Evolutionary conservation across 1,140 invertebrate genomes (phyloP), one percentile per base, ranked within the genome.

Genomic region (Adelges cooleyi): DNA sequence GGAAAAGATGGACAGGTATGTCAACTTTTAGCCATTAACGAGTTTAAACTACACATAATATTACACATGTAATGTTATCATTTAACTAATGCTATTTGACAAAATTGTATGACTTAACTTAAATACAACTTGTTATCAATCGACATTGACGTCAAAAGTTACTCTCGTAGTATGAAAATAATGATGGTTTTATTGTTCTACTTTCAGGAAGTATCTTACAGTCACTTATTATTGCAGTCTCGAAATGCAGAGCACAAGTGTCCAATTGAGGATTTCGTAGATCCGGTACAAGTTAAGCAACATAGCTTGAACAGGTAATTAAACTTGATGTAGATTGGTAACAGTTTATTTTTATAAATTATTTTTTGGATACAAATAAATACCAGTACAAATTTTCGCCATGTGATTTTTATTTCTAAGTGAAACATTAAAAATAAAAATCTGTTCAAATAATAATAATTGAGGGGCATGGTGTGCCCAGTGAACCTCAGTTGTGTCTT

Each of bases 1-100:
- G 83, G 84, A 42, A 86, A 88, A 73, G 89, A 92, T 75, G 90
- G 89, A 67, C 87, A 87, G 77, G 84, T 85, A 76, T 2, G n/a
- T n/a, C n/a, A n/a, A n/a, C n/a, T n/a, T n/a, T n/a, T n/a, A 8
- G 11, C 44, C 6, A 22, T 65, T 10, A 11, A 42, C 13, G 9
- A 27, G 17, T 9, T 17, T 17, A 23, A 11, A 27, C 3, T 36
- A 4, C 40, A 33, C 13, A 33, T 11, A n/a, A 10, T n/a, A 38
- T 9, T n/a, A n/a, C 8, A 33, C 9, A 36, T 22, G 17, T n/a
- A 8, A 23, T 27, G 40, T 46, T 8, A n/a, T 3, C 20, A 36
- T n/a, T 65, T 53, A 8, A n/a, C 5, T 23, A 6, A 6, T 15
- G n/a, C n/a, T 27, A 22, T 38, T 8, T 5, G 25, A 17, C 20